A percentile compares a stretch with the other conserved stretches of the same genome.
phyloP scores from a whole-genome alignment of 2,113 vertebrate species.

The Nothoprocta perdicaria region DNA sequence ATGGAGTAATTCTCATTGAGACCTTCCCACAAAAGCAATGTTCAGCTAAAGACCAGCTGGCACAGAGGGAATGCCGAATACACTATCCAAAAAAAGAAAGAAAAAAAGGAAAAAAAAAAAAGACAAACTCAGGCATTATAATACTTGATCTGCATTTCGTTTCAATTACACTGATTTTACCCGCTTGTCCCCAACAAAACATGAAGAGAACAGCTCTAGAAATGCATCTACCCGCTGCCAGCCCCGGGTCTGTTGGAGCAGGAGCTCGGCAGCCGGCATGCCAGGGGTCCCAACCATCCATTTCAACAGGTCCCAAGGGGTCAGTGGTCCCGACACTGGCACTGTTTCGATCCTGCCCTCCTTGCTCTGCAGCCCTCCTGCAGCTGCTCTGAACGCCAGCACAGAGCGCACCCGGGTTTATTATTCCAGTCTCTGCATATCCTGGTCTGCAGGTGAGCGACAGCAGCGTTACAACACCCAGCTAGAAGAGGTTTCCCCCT shows the following conservation, averaged over 20 bases:
- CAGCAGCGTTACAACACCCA: neutral
- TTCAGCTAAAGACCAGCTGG: conserved; percentile 53
- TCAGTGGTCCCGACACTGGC: neutral
- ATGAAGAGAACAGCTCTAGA: neutral
- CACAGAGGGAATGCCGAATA: conserved; percentile 10
- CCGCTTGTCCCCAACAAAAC: neutral
- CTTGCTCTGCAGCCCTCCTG: neutral
- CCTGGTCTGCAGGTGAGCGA: neutral
- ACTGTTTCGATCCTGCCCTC: neutral
- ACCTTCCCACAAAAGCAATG: conserved; percentile 46
- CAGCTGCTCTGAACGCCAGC: neutral
- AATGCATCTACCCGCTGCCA: neutral
- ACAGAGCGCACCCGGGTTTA: neutral
- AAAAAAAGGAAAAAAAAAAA: neutral
- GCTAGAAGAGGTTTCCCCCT: neutral
- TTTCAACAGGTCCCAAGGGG: neutral
- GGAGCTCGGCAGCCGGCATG: neutral
- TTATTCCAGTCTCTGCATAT: neutral
- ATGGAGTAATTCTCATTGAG: conserved; percentile 59
- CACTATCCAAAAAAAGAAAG: conserved; percentile 5
- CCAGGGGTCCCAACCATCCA: neutral
- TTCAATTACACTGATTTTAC: neutral
- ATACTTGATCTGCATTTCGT: neutral
- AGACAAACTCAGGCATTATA: neutral
- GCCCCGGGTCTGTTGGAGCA: neutral